Percentiles rank a stretch among this genome's conserved stretches.
phyloP scores from a whole-genome alignment of 2,888 invertebrate genomes.

The Noctua pronuba region DNA sequence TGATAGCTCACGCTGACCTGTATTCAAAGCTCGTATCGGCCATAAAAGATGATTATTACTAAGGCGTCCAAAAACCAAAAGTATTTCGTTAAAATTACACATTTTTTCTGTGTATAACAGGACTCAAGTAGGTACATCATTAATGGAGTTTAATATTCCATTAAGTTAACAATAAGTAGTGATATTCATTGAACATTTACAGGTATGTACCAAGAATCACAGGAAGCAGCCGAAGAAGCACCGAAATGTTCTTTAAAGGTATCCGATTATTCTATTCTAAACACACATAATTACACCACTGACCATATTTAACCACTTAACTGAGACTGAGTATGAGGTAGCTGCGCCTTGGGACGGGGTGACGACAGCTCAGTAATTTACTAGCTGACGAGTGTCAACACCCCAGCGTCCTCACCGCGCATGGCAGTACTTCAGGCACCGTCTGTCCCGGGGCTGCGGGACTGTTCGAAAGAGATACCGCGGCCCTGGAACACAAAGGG shows the following conservation, averaged over 20 bases:
- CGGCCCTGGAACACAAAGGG: too few relatives aligned
- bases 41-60: background rate
- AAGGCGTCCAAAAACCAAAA: background rate
- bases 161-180: background rate
- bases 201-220: constrained; percentile 92
- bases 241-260: constrained; percentile 92
- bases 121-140: background rate
- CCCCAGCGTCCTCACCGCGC: background rate
- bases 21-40: background rate
- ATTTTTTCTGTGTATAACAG: background rate
- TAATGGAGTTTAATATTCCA: background rate
- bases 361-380: background rate
- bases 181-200: constrained; percentile 40
- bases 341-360: background rate
- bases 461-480: too few relatives aligned
- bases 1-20: background rate
- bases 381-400: background rate
- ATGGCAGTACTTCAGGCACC: background rate
- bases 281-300: background rate
- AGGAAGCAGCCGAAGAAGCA: constrained; percentile 92
- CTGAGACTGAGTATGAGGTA: background rate
- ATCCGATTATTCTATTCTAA: constrained; percentile 1
- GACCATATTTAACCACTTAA: background rate
- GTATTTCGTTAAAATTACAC: background rate
- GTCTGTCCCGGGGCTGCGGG: too few relatives aligned